Conservation (phyloP, 2,888 invertebrate species). For the Cabera pusaria region DNA sequence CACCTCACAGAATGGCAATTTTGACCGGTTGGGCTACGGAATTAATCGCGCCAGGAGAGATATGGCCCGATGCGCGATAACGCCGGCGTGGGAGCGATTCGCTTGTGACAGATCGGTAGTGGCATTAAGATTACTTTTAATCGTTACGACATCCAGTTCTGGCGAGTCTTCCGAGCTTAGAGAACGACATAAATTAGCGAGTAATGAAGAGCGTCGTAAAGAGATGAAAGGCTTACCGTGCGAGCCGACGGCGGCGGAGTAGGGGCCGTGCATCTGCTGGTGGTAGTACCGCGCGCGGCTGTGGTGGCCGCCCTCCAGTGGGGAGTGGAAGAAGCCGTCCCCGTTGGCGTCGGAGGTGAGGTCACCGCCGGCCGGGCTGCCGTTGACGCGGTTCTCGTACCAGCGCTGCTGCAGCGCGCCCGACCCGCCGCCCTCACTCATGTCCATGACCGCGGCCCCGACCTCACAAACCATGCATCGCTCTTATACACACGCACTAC, state of each 20-base stretch:
- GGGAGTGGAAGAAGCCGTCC: conserved; percentile 82
- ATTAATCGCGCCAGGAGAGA: conserved; percentile 78
- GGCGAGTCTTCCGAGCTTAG: conserved; percentile 37
- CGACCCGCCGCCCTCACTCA: conserved; percentile 75
- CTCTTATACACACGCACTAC: conserved; percentile 74
- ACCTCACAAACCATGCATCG: conserved; percentile 83
- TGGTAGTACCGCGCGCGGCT: conserved; percentile 82
- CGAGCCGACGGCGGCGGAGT: conserved; percentile 78
- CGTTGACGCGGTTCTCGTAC: conserved; percentile 82
- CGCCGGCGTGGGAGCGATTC: conserved; percentile 59
- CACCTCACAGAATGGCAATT: conserved; percentile 80
- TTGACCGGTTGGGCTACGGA: conserved; percentile 73
- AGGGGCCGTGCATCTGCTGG: conserved; percentile 82
- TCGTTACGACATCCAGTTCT: conserved; percentile 53
- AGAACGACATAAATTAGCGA: conserved; percentile 33
- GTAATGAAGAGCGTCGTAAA: conserved; percentile 27
- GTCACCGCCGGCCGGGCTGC: conserved; percentile 77
- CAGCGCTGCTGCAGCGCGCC: conserved; percentile 79
- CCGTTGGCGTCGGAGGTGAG: conserved; percentile 78
- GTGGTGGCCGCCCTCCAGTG: conserved; percentile 80
- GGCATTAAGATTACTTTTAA: conserved; percentile 56
- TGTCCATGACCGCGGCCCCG: conserved; percentile 76
- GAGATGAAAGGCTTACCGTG: conserved; percentile 65
- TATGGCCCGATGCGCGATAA: conserved; percentile 75
- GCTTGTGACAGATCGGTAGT: conserved; percentile 61